Base-by-base conservation (phyloP, 1,140 invertebrate genomes). In the Steinernema feltiae region DNA sequence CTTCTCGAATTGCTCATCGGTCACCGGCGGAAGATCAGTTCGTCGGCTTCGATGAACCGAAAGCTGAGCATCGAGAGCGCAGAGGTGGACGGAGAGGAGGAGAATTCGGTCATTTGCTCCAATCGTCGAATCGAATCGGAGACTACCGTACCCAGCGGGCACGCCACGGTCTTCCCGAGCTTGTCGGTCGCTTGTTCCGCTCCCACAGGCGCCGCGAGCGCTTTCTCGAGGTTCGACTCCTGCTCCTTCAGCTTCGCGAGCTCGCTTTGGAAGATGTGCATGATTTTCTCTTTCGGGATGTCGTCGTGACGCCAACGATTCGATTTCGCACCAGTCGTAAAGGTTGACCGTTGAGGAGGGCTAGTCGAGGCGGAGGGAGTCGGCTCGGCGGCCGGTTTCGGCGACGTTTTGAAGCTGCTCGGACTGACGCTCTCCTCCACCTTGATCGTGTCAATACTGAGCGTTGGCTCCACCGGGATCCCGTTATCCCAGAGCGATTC, bases 1-100 rank as follows among this genome's bases (percentile, higher is more conserved):
- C 87, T 94, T 91, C 88, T 99, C 96, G 87, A 99, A 98, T 86
- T 99, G 95, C 84, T 98, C 95, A 86, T 98, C 96, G 0, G 95
- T 98, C 76, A 99, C 98, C 0, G 96, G 96, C 27, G 95, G 94
- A 81, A 98, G 90, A 18, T 98, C 94, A 12, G 95, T 24, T 12
- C 32, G n/a, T 69, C 74, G 95, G 94, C 77, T 94, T 89, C 82
- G 94, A 92, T 48, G 91, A 27, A 31, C 53, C 35, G 53, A 35
- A 63, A 91, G n/a, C 3, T 91, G 90, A 63, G 53, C 12, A 63
- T 63, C 15, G 53, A 63, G 7, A 63, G 24, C 12, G 53, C 53
- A 3, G 53, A 63, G 12, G 53, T 63, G 7, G 53, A 63, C 71
- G 91, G 89, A 70, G 86, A 82, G 82, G 93, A 92, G 81, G 93